These are phyloP conservation scores for Marcusenius ussheri DNA, from an alignment of 2,113 vertebrate species.

Conservation along the genomic window DNA sequence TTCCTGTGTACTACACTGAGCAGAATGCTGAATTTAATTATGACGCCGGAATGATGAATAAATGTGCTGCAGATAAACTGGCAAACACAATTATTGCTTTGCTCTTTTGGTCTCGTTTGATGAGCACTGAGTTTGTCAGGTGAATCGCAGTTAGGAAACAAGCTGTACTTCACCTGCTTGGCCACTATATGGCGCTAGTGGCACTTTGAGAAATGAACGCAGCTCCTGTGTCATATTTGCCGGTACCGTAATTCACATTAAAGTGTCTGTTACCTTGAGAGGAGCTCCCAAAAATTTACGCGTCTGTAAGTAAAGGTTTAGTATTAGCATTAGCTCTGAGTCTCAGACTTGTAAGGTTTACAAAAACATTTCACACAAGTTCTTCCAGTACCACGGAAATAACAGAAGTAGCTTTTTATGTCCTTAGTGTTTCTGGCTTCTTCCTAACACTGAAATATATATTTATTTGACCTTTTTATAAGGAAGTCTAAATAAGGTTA, in stretches of 20 bases:
- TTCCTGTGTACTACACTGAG: background rate
- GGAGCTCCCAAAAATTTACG: background rate
- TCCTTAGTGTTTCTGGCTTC: background rate
- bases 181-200: slow-evolving; percentile 59
- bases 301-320: background rate
- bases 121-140: background rate
- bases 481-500: background rate
- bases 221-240: background rate
- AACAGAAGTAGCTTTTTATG: background rate
- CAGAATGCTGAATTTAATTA: background rate
- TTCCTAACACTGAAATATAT: background rate
- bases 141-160: slow-evolving; percentile 17
- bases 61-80: background rate
- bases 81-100: background rate
- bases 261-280: background rate
- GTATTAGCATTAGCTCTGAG: background rate
- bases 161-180: slow-evolving; percentile 47
- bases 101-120: background rate
- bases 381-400: background rate
- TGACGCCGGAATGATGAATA: background rate
- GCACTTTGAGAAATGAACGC: slow-evolving; percentile 37
- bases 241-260: background rate
- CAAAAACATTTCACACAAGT: background rate
- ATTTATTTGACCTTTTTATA: background rate
- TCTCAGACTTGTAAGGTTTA: background rate